Conservation (phyloP, 2,888 invertebrate genomes). For the Pollenia griseotomentosa region DNA sequence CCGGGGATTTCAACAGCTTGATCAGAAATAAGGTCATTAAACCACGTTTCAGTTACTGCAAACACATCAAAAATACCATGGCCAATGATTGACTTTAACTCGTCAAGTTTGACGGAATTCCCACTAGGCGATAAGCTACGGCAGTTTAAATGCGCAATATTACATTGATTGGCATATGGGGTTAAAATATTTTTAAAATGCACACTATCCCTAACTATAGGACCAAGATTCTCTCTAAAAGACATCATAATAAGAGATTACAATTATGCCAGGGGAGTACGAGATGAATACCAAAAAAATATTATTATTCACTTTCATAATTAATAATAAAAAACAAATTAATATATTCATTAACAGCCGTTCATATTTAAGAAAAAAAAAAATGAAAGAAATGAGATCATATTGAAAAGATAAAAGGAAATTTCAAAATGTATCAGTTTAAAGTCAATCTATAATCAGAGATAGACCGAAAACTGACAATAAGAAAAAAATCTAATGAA, state of each 20-base stretch:
- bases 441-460: too few species aligned
- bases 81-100: neutral
- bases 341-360: too few species aligned
- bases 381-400: too few species aligned
- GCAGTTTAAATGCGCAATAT: neutral
- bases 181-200: neutral
- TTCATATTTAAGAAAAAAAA: too few species aligned
- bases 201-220: neutral
- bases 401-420: too few species aligned
- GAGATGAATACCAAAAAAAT: too few species aligned
- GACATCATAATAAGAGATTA: neutral
- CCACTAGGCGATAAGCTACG: neutral
- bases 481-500: too few species aligned
- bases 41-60: conserved; percentile 5
- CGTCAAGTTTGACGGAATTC: neutral
- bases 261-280: too few species aligned
- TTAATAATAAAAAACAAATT: too few species aligned
- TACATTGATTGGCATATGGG: neutral
- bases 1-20: neutral
- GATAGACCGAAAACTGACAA: too few species aligned
- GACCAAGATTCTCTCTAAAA: neutral
- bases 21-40: neutral
- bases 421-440: too few species aligned
- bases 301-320: too few species aligned
- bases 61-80: neutral